Conservation (phyloP, 2,888 invertebrate species). For the Nyleta sp. region DNA sequence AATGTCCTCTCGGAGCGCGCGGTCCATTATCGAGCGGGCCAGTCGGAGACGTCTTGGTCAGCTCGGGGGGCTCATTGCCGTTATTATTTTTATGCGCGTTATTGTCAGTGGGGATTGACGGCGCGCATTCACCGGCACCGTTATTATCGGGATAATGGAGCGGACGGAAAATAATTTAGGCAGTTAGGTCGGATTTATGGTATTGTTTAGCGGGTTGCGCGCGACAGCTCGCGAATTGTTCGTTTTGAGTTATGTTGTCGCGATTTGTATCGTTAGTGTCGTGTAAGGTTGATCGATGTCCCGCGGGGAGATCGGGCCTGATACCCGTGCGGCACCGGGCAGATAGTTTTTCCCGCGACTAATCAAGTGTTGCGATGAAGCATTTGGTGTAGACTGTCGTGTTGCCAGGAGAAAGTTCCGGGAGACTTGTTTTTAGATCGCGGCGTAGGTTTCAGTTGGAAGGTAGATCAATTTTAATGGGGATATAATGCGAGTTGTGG, state of each 20-base stretch:
- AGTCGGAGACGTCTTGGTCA: neutral
- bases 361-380: too few relatives aligned
- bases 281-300: constrained; percentile 45
- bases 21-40: constrained; percentile 12
- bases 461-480: too few relatives aligned
- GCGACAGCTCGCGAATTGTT: constrained; percentile 27
- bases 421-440: too few relatives aligned
- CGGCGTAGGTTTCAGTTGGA: too few relatives aligned
- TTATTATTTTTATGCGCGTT: constrained; percentile 19
- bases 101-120: constrained; percentile 30
- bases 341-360: too few relatives aligned
- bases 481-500: too few relatives aligned
- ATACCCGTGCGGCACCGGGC: too few relatives aligned
- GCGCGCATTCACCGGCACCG: constrained; percentile 13
- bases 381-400: too few relatives aligned
- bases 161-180: constrained; percentile 41
- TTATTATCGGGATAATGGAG: constrained; percentile 42
- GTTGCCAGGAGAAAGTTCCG: too few relatives aligned
- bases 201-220: constrained; percentile 34
- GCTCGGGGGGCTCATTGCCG: constrained; percentile 3
- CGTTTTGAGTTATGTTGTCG: constrained; percentile 52
- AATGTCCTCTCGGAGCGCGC: constrained; percentile 33
- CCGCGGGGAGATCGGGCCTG: too few relatives aligned
- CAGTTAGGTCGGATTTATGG: constrained; percentile 38
- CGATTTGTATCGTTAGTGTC: constrained; percentile 55